Percentiles rank a stretch among this genome's conserved stretches.
These are phyloP conservation scores for Deroplatys truncata DNA, from an alignment of 2,888 invertebrate genomes.

Conservation along the genomic window DNA sequence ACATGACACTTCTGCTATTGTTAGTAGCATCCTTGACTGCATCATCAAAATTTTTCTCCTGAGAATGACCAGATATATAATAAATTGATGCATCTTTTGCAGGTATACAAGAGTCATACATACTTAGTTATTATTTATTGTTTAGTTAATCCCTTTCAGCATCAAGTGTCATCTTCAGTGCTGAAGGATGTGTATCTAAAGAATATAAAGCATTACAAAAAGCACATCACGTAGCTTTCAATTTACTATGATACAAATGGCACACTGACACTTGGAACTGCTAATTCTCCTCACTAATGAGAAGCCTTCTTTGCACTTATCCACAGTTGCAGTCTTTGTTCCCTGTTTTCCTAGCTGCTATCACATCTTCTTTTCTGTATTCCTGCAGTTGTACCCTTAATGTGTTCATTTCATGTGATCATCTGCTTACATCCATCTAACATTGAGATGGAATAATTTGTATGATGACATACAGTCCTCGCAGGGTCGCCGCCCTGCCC, in stretches of 20 bases:
- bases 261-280: neutral
- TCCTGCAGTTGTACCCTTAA: neutral
- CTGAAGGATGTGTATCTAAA: neutral
- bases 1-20: neutral
- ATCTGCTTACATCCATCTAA: neutral
- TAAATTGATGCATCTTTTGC: neutral
- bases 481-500: constrained; percentile 18
- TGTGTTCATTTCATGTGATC: neutral
- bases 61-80: neutral
- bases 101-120: neutral
- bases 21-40: neutral
- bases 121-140: neutral
- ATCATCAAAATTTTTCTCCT: neutral
- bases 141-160: neutral
- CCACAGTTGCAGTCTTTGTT: neutral
- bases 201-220: neutral
- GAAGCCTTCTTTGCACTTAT: neutral
- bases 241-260: neutral
- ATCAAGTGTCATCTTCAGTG: neutral
- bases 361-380: neutral
- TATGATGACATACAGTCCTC: constrained; percentile 11
- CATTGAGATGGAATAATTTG: neutral
- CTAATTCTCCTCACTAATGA: neutral
- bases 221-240: neutral
- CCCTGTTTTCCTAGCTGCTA: neutral